A percentile compares a stretch with the other conserved stretches of the same genome.
phyloP scores from a whole-genome alignment of 1,140 invertebrate species.

The Linepithema humile region DNA sequence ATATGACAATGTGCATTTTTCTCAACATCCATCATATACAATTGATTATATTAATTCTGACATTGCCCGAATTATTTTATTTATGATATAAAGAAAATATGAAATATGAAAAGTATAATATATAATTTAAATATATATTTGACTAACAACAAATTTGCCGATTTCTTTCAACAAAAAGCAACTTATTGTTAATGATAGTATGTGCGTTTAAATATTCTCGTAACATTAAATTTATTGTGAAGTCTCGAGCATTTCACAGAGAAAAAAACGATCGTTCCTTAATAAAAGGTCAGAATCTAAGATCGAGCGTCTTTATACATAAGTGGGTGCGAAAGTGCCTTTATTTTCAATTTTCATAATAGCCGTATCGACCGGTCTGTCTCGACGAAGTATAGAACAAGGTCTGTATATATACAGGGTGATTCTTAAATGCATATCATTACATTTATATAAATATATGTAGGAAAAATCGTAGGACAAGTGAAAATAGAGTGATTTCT shows the following conservation, averaged over 20 bases:
- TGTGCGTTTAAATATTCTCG: no score
- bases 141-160: no score
- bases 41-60: neutral
- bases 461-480: no score
- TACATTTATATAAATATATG: neutral
- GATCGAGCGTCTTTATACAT: conserved; percentile 33
- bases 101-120: no score
- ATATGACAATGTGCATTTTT: neutral
- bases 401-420: neutral
- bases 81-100: neutral
- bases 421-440: no score
- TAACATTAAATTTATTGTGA: no score
- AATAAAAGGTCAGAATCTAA: neutral
- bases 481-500: no score
- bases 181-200: no score
- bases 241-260: no score
- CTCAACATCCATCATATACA: neutral
- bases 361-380: conserved; percentile 60
- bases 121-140: neutral
- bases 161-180: no score
- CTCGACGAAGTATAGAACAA: conserved; percentile 22
- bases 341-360: conserved; percentile 74
- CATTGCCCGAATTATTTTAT: neutral
- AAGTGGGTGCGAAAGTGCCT: conserved; percentile 57
- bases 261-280: neutral